Evolutionary conservation across 2,113 vertebrate species (phyloP).

Genomic region (Ictalurus furcatus): DNA sequence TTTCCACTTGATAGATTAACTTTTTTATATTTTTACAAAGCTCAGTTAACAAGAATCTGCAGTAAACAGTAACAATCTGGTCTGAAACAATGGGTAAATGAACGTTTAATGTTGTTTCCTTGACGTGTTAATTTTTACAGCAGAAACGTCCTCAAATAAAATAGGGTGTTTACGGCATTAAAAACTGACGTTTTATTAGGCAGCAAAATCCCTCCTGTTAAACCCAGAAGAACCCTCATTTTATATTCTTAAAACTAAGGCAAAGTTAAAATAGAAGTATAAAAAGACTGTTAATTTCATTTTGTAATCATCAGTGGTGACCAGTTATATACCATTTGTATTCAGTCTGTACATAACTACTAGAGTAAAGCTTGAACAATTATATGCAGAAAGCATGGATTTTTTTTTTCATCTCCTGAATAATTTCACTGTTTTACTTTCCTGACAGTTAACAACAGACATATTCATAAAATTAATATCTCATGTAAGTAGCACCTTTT

Average conservation of each 20-base stretch:
- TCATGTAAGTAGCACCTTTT: neutral
- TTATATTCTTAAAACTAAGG: neutral
- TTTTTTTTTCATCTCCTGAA: neutral
- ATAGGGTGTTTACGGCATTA: neutral
- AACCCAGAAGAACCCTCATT: neutral
- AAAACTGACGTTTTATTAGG: neutral
- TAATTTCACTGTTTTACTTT: neutral
- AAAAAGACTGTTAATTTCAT: neutral
- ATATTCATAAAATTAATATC: neutral
- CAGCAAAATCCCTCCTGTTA: neutral
- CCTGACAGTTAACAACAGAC: neutral
- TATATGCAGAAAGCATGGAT: neutral
- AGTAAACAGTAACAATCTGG: constrained; percentile 1
- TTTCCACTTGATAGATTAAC: neutral
- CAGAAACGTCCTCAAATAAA: constrained; percentile 11
- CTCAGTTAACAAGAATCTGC: neutral
- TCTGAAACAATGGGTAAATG: neutral
- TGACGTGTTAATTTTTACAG: constrained; percentile 19
- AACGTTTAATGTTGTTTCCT: constrained; percentile 6
- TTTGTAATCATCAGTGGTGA: neutral
- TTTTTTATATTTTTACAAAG: neutral
- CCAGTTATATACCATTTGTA: no score
- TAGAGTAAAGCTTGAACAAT: neutral
- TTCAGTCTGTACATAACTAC: neutral
- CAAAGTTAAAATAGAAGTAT: neutral